Conservation (phyloP, 1,140 invertebrate genomes). For the Drosophila ambigua region DNA sequence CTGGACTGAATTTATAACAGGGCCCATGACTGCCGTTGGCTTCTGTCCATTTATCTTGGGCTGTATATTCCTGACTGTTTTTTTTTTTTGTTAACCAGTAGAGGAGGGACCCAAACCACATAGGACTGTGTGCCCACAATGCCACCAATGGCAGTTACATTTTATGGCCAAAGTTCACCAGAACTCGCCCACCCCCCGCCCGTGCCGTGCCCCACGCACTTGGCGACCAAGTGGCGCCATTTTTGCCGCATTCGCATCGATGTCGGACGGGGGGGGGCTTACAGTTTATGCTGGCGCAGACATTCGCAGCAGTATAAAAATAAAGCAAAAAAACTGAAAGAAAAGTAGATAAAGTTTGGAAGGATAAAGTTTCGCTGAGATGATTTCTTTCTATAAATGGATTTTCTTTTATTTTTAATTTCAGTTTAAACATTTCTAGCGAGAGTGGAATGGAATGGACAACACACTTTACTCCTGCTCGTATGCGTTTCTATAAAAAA, state of each 20-base stretch:
- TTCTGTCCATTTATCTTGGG: conserved; percentile 80
- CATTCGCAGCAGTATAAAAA: conserved; percentile 18
- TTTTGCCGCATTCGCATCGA: conserved; percentile 71
- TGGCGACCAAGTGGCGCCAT: conserved; percentile 71
- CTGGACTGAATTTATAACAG: conserved; percentile 63
- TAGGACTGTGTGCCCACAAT: conserved; percentile 53
- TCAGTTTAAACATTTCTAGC: conserved; percentile 68
- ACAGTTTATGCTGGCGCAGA: conserved; percentile 43
- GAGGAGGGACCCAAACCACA: conserved; percentile 36
- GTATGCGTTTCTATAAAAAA: conserved; percentile 25
- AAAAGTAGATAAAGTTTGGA: conserved; percentile 25
- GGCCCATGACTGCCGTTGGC: conserved; percentile 66
- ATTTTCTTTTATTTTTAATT: conserved; percentile 47
- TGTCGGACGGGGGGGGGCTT: conserved; percentile 16
- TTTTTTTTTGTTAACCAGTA: conserved; percentile 27
- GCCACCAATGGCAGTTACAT: conserved; percentile 77
- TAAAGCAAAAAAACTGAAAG: conserved; percentile 19
- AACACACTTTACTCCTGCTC: conserved; percentile 1
- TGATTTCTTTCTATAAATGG: conserved; percentile 60
- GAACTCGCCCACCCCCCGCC: background rate
- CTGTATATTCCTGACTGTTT: conserved; percentile 28
- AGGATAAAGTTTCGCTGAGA: conserved; percentile 9
- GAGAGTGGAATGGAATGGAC: conserved; percentile 63
- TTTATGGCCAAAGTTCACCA: conserved; percentile 74
- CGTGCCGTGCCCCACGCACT: conserved; percentile 10